Evolutionary conservation across 2,797 vertebrate genomes (phyloP).

Genomic region (Merluccius polli): DNA sequence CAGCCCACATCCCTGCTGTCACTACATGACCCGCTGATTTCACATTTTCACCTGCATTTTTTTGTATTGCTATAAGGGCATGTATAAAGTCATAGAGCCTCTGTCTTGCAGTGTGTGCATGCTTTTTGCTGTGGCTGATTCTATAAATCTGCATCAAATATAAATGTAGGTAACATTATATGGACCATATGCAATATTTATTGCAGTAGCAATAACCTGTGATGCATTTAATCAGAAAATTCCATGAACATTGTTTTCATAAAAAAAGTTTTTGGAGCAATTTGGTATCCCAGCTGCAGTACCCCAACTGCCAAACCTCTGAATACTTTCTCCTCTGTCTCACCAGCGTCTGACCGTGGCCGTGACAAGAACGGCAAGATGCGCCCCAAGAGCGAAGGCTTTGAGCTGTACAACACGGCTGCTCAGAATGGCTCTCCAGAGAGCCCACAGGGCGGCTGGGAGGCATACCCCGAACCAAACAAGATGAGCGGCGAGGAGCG

Average conservation of each 20-base stretch:
- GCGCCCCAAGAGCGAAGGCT: conserved; percentile 98
- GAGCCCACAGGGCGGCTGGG: conserved; percentile 88
- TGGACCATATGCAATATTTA: too few relatives aligned
- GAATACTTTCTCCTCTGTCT: neutral
- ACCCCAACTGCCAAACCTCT: neutral
- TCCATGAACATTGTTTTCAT: neutral
- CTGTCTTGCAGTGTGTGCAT: too few relatives aligned
- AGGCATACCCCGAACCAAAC: conserved; percentile 90
- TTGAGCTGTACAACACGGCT: conserved; percentile 91
- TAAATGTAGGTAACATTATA: too few relatives aligned
- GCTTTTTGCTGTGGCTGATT: too few relatives aligned
- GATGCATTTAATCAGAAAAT: neutral
- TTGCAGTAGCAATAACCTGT: too few relatives aligned
- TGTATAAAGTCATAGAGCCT: too few relatives aligned
- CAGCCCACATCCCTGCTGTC: neutral
- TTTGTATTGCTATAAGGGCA: too few relatives aligned
- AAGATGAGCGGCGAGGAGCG: conserved; percentile 86
- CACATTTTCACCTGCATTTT: neutral
- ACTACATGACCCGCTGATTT: neutral
- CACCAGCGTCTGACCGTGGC: conserved; percentile 81
- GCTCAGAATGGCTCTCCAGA: conserved; percentile 92
- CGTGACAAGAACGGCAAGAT: conserved; percentile 87
- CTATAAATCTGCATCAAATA: too few relatives aligned
- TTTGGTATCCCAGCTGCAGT: neutral
- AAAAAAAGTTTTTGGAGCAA: neutral